These are phyloP conservation scores for Alectura lathami DNA, from an alignment of 2,113 vertebrate species.

Conservation along the genomic window DNA sequence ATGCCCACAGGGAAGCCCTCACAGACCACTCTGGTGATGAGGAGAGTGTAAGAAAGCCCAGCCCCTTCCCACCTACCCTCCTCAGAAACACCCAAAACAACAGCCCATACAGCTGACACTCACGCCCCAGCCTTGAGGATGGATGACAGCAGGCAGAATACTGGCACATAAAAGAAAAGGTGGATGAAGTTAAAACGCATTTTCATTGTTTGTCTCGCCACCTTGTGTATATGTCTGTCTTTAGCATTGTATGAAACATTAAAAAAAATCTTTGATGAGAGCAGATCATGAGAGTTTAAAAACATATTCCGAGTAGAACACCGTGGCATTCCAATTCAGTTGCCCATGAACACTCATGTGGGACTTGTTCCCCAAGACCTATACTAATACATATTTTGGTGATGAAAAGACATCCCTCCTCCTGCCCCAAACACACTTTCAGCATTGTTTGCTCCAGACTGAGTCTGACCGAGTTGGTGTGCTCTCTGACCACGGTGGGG, in stretches of 20 bases:
- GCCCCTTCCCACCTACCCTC: background rate
- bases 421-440: fast-evolving
- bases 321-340: fast-evolving
- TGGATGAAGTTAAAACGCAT: background rate
- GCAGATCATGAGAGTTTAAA: too few species aligned
- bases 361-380: too few species aligned
- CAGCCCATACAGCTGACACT: fast-evolving
- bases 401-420: fast-evolving
- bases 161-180: fast-evolving
- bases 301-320: background rate
- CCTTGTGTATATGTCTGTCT: fast-evolving
- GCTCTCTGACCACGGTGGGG: fast-evolving
- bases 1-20: fast-evolving
- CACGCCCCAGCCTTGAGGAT: fast-evolving
- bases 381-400: too few species aligned
- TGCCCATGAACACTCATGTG: fast-evolving
- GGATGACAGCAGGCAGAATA: too few species aligned
- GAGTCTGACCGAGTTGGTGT: fast-evolving
- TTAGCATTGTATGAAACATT: fast-evolving
- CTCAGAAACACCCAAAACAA: background rate
- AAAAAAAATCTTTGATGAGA: background rate
- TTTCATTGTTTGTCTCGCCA: background rate
- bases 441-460: background rate
- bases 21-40: fast-evolving
- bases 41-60: too few species aligned